Percentiles rank a stretch among this genome's conserved stretches.
phyloP scores from a whole-genome alignment of 2,888 invertebrate species.

The Pterostichus niger region DNA sequence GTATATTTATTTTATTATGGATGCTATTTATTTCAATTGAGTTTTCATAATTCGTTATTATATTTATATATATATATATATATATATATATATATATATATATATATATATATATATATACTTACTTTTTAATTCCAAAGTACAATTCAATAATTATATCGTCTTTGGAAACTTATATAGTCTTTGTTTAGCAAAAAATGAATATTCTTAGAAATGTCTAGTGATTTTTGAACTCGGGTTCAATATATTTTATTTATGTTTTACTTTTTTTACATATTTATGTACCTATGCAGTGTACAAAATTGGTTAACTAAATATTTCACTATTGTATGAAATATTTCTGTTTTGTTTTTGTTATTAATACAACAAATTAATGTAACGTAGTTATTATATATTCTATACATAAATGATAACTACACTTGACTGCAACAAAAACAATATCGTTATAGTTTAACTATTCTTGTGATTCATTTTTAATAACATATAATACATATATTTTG shows the following conservation, averaged over 20 bases:
- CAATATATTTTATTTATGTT: neutral
- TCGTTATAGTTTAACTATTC: neutral
- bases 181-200: neutral
- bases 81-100: too few relatives aligned
- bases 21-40: neutral
- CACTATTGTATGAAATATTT: neutral
- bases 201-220: neutral
- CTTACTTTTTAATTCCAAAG: too few relatives aligned
- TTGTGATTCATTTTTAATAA: neutral
- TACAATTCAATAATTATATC: neutral
- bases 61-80: too few relatives aligned
- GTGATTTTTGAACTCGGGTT: neutral
- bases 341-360: neutral
- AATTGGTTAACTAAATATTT: too few relatives aligned
- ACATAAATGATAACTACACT: too few relatives aligned
- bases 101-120: neutral
- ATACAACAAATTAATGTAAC: neutral
- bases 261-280: neutral
- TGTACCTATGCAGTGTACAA: neutral
- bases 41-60: neutral
- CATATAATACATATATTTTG: constrained; percentile 31
- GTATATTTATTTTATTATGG: neutral
- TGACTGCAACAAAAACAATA: constrained; percentile 52
- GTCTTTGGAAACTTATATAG: neutral
- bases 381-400: neutral